These are phyloP conservation scores for Bungarus multicinctus DNA, from an alignment of 2,113 vertebrate genomes.

Conservation along the genomic window DNA sequence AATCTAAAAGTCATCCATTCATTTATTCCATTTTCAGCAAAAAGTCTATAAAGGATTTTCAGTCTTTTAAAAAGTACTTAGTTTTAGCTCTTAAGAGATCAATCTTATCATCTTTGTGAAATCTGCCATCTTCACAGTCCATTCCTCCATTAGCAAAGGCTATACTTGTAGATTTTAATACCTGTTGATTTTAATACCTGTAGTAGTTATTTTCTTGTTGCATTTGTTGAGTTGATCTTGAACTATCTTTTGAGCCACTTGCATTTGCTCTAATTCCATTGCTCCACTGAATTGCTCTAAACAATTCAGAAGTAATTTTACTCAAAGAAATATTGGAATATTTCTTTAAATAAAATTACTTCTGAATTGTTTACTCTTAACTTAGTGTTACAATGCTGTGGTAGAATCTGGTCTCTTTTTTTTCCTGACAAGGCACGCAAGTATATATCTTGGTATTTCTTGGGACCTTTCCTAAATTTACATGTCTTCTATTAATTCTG, in stretches of 20 bases:
- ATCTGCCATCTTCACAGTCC: background rate
- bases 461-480: background rate
- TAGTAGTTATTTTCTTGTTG: background rate
- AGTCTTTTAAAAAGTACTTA: background rate
- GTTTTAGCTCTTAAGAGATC: background rate
- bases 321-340: background rate
- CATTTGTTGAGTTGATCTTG: background rate
- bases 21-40: background rate
- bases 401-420: background rate
- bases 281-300: too few species aligned
- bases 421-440: background rate
- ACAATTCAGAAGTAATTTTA: too few species aligned
- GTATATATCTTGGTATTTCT: background rate
- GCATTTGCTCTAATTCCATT: background rate
- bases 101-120: background rate
- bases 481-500: background rate
- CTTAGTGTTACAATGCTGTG: background rate
- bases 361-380: background rate
- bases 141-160: background rate
- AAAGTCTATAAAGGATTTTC: background rate
- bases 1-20: background rate
- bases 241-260: background rate
- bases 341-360: background rate
- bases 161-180: background rate
- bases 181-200: too few species aligned